A percentile compares a stretch with the other conserved stretches of the same genome.
phyloP scores from a whole-genome alignment of 2,888 invertebrate genomes.

The Epistrophe grossulariae region DNA sequence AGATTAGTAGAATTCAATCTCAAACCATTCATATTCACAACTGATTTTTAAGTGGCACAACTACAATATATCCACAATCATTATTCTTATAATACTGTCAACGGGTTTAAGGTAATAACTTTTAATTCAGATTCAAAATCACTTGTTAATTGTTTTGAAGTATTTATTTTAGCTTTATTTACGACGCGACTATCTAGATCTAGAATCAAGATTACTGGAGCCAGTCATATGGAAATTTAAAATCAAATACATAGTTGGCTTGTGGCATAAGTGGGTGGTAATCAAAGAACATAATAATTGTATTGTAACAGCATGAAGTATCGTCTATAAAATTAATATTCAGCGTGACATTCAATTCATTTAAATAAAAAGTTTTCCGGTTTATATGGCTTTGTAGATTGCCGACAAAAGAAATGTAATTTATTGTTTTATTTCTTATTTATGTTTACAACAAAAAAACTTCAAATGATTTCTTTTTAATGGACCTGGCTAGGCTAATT shows the following conservation, averaged over 20 bases:
- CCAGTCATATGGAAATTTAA: constrained; percentile 65
- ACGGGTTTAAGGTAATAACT: constrained; percentile 42
- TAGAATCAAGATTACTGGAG: constrained; percentile 62
- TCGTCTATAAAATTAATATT: constrained; percentile 13
- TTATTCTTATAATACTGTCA: constrained; percentile 23
- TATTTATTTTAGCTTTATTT: constrained; percentile 56
- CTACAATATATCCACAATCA: not conserved
- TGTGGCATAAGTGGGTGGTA: constrained; percentile 19
- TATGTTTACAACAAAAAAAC: not conserved
- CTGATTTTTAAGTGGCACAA: not conserved
- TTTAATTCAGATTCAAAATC: constrained; percentile 59
- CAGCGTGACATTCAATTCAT: constrained; percentile 33
- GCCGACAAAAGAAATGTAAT: constrained; percentile 17
- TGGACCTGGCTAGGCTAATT: no score
- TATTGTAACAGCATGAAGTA: not conserved
- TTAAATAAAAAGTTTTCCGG: not conserved
- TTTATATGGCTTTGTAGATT: constrained; percentile 14
- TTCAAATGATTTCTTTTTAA: not conserved
- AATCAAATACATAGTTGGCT: constrained; percentile 36
- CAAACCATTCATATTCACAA: no score
- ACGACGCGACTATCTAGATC: constrained; percentile 18
- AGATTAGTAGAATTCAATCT: no score
- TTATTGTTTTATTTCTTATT: constrained; percentile 6
- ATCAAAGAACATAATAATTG: constrained; percentile 24
- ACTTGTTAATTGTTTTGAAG: constrained; percentile 60